A percentile compares a stretch with the other conserved stretches of the same genome.
These are phyloP conservation scores for Caenorhabditis wallacei DNA, from an alignment of 2,888 invertebrate species.

Conservation along the genomic window DNA sequence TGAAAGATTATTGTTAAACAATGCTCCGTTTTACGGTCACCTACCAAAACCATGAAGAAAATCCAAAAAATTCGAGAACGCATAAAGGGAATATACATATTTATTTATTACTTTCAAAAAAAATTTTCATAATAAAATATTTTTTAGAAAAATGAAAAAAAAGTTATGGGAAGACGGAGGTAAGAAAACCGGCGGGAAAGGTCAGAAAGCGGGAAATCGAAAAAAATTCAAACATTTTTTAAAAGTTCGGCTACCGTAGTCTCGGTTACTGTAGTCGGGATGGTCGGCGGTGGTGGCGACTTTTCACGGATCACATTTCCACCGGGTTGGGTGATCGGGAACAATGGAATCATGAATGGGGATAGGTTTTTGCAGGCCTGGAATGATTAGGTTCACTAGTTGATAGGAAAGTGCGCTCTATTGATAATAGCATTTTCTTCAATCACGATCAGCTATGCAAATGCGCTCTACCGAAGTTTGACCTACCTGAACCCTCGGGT, in stretches of 20 bases:
- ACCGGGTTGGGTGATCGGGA: slow-evolving; percentile 85
- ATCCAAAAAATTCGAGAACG: too few relatives aligned
- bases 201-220: not conserved
- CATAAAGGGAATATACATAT: too few relatives aligned
- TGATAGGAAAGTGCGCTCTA: not conserved
- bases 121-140: not conserved
- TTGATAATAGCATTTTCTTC: not conserved
- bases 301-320: slow-evolving; percentile 82
- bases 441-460: not conserved
- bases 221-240: slow-evolving; percentile 27
- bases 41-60: too few relatives aligned
- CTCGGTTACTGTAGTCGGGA: not conserved
- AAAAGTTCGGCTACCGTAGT: slow-evolving; percentile 50
- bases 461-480: not conserved
- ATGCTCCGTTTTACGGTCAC: not conserved
- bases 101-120: too few relatives aligned
- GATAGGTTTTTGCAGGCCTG: slow-evolving; percentile 85
- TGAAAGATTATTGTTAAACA: not conserved
- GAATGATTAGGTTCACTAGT: too few relatives aligned
- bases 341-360: slow-evolving; percentile 84
- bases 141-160: not conserved
- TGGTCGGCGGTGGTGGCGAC: slow-evolving; percentile 28
- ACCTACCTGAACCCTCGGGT: slow-evolving; percentile 84
- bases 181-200: slow-evolving; percentile 10
- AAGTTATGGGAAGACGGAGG: not conserved